A percentile compares a stretch with the other conserved stretches of the same genome.
Conservation (phyloP, 2,888 invertebrate species). For the Yponomeuta sedellus region DNA sequence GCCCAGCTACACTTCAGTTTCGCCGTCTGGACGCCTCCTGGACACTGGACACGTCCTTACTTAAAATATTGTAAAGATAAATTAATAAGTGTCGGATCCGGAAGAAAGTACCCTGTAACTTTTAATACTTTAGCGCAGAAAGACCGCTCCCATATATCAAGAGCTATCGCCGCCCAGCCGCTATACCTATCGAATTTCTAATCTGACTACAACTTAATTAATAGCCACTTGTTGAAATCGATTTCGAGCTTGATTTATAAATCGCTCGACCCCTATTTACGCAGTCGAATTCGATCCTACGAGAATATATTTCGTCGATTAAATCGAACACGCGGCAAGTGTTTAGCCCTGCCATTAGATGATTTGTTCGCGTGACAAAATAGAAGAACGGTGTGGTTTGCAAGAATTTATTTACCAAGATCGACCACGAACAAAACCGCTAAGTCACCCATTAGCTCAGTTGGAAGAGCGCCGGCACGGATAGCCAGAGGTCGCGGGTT, state of each 20-base stretch:
- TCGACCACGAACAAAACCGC: too few relatives aligned
- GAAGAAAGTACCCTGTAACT: neutral
- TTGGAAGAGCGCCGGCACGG: too few relatives aligned
- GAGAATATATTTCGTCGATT: constrained; percentile 50
- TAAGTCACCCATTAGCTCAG: too few relatives aligned
- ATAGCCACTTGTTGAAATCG: constrained; percentile 76
- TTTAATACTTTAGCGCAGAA: constrained; percentile 16
- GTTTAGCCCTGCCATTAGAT: constrained; percentile 27
- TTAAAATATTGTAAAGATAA: neutral
- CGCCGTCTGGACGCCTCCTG: too few relatives aligned
- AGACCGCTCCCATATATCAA: constrained; percentile 49
- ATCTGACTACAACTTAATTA: constrained; percentile 76
- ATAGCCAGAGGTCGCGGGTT: too few relatives aligned
- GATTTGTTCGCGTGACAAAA: neutral
- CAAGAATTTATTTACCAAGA: too few relatives aligned
- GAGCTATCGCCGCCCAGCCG: constrained; percentile 53
- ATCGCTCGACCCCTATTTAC: constrained; percentile 69
- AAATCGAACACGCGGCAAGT: constrained; percentile 36
- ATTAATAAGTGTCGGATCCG: neutral
- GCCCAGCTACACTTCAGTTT: too few relatives aligned
- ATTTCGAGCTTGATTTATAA: constrained; percentile 72
- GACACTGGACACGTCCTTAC: too few relatives aligned
- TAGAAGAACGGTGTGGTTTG: neutral
- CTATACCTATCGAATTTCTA: constrained; percentile 68
- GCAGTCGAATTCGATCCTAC: constrained; percentile 43